phyloP scores from a whole-genome alignment of 2,888 invertebrate species.

The Elgonia sp. region DNA sequence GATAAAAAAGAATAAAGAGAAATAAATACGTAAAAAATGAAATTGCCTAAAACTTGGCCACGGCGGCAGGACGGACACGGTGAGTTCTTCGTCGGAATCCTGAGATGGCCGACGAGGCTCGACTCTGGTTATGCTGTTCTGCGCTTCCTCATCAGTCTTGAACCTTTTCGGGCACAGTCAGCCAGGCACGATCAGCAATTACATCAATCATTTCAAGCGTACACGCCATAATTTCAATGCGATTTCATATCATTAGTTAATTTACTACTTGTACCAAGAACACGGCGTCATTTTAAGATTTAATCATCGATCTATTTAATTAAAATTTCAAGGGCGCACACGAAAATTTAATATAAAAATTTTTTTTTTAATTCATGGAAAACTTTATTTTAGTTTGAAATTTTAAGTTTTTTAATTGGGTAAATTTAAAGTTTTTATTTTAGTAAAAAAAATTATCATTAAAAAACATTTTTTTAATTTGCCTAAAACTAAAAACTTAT shows the following conservation, averaged over 20 bases:
- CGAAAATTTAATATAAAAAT: constrained; percentile 37
- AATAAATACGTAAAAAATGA: constrained; percentile 87
- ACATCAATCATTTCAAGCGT: constrained; percentile 80
- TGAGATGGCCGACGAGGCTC: constrained; percentile 83
- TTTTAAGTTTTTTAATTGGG: too few species aligned
- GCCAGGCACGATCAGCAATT: constrained; percentile 86
- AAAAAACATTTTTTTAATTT: too few species aligned
- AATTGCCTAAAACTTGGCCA: constrained; percentile 87
- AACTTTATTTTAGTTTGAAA: too few species aligned
- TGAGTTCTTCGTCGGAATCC: constrained; percentile 87
- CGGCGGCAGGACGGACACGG: constrained; percentile 87
- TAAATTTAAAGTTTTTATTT: too few species aligned
- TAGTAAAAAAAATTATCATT: too few species aligned
- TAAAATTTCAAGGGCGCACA: constrained; percentile 61
- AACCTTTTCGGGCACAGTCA: constrained; percentile 86
- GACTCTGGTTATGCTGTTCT: constrained; percentile 84
- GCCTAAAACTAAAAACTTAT: too few species aligned
- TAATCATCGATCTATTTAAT: constrained; percentile 5
- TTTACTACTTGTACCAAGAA: constrained; percentile 49
- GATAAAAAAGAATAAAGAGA: constrained; percentile 84
- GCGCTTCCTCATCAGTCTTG: constrained; percentile 86
- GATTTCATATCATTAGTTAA: constrained; percentile 67
- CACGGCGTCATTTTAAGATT: constrained; percentile 48
- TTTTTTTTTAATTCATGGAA: too few species aligned
- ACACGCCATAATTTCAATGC: constrained; percentile 71